Conservation (phyloP, 2,888 invertebrate species). For the Trachelus tabidus region DNA sequence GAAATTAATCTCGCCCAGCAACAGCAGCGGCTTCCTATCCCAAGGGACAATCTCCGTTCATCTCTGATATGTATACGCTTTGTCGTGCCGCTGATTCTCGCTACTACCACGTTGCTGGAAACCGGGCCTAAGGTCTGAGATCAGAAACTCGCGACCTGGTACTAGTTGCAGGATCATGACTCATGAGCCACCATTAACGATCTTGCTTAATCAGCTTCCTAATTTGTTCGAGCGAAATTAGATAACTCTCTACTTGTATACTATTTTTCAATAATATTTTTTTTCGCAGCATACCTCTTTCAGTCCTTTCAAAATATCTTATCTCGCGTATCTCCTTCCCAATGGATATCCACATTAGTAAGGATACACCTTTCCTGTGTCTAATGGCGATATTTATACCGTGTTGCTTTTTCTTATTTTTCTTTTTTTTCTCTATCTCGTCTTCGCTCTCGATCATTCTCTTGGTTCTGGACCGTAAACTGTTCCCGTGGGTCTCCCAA, state of each 20-base stretch:
- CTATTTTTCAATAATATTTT: neutral
- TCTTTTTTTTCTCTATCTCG: neutral
- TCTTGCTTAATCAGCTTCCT: neutral
- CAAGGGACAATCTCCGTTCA: neutral
- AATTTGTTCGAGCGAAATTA: neutral
- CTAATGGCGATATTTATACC: neutral
- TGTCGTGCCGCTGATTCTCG: neutral
- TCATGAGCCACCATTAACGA: neutral
- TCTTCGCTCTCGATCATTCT: neutral
- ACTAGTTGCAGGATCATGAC: neutral
- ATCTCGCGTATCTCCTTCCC: neutral
- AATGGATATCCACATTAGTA: neutral
- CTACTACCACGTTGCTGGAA: neutral
- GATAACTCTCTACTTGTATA: neutral
- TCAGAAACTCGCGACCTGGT: neutral
- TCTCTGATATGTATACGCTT: conserved; percentile 3
- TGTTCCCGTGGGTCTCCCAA: conserved; percentile 1
- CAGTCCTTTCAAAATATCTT: neutral
- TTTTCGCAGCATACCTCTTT: neutral
- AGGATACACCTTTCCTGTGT: neutral
- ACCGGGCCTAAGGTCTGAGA: neutral
- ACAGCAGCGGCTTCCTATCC: neutral
- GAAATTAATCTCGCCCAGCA: conserved; percentile 52
- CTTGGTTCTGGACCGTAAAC: neutral
- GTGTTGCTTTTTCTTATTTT: neutral